Percentiles rank a stretch among this genome's conserved stretches.
These are phyloP conservation scores for Sycophaga agraensis DNA, from an alignment of 1,140 invertebrate genomes.

Conservation along the genomic window DNA sequence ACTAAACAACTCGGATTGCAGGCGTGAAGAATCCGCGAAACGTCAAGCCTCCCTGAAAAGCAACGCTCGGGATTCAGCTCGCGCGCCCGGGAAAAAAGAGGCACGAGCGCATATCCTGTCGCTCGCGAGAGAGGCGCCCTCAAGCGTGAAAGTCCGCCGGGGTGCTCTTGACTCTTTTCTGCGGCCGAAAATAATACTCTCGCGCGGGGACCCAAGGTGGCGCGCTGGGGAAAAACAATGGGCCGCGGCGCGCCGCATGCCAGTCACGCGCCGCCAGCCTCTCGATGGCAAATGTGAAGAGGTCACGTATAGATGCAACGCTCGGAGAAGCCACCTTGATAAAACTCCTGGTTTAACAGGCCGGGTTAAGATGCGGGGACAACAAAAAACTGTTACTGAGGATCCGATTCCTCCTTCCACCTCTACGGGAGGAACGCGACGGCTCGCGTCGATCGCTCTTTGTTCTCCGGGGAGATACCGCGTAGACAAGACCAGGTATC, in stretches of 20 bases:
- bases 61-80: not conserved
- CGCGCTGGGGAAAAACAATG: slow-evolving; percentile 6
- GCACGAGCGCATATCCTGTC: slow-evolving; percentile 5
- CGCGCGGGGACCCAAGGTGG: too few relatives aligned
- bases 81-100: not conserved
- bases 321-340: not conserved
- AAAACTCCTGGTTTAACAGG: not conserved
- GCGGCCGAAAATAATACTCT: not conserved
- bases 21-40: not conserved
- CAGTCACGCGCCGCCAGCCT: slow-evolving; percentile 9
- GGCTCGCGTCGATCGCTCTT: too few relatives aligned
- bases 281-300: slow-evolving; percentile 1
- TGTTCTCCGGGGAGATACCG: too few relatives aligned
- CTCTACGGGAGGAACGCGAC: too few relatives aligned
- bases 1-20: too few relatives aligned
- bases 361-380: not conserved
- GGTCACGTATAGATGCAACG: not conserved
- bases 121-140: not conserved
- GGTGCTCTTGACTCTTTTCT: not conserved
- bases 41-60: not conserved
- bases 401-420: too few relatives aligned
- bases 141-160: not conserved
- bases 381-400: not conserved
- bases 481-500: too few relatives aligned
- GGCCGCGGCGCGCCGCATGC: not conserved